Base-by-base conservation (phyloP, 35 echinoderm and acorn worm genomes). In the Stichopus chloronotus region DNA sequence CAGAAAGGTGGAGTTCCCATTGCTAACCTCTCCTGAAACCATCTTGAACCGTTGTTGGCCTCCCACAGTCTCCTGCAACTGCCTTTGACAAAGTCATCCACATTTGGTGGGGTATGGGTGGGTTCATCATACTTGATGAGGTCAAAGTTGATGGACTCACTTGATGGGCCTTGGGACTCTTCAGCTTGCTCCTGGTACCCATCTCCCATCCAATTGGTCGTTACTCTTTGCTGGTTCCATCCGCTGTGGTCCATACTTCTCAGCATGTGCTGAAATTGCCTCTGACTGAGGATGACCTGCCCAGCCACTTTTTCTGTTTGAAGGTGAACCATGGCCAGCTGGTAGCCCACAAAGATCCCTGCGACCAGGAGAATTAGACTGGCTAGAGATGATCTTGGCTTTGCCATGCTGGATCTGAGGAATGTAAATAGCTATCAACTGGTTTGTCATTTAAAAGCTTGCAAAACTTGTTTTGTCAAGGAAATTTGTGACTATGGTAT, bases 251-350 rank as follows among this genome's bases (percentile, higher is more conserved):
- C 61, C 87, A 89, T 89, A 22, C 52, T 89, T 52, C 61, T 20
- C 25, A 89, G 21, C 87, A 89, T 89, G 60, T 89, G 87, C 55
- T 89, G 20, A 61, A 89, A 89, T 61, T 89, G 87, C 9, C n/a
- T 89, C 87, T 72, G 59, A 72, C 87, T 89, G 22, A 89, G 57
- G 9, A 89, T 89, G 87, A 89, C 87, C 16, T 89, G 87, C 9
- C 87, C 87, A 9, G 87, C 87, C 52, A 71, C 59, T 71, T 89
- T 89, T 13, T 89, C 87, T 17, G 87, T 89, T 72, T 89, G 87
- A n/a, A 89, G 25, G 11, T 89, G 87, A 7, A 89, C 52, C 57
- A 89, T 9, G 4, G 87, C 87, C 59, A 89, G 61, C 20, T 89
- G 87, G 13, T 89, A 89, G 4, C 87, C 87, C 6, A 63, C 59